A percentile compares a stretch with the other conserved stretches of the same genome.
These are phyloP conservation scores for Eulemur macaco DNA, from an alignment of 2,113 vertebrate genomes.

Conservation along the genomic window DNA sequence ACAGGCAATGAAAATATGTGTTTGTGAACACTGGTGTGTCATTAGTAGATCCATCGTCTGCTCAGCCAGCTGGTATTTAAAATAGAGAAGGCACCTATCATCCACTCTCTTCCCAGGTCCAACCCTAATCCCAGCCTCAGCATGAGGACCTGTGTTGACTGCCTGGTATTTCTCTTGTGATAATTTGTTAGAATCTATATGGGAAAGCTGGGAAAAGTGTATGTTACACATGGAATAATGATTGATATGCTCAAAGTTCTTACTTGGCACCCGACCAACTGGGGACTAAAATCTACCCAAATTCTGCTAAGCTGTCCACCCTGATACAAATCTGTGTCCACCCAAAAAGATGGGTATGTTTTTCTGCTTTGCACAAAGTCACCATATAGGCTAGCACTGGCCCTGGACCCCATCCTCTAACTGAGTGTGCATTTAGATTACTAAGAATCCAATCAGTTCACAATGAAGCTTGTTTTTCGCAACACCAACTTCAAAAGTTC, in stretches of 20 bases:
- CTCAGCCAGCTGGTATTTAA: background rate
- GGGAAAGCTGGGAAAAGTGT: background rate
- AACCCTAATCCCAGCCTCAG: background rate
- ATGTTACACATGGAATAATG: background rate
- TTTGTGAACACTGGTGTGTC: background rate
- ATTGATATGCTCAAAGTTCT: conserved; percentile 54
- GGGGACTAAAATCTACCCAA: background rate
- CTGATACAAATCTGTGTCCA: no score
- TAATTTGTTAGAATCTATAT: background rate
- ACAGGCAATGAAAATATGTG: background rate
- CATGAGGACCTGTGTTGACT: background rate
- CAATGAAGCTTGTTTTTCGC: background rate
- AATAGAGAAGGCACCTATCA: background rate
- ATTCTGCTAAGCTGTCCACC: background rate
- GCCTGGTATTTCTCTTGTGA: background rate
- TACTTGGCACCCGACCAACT: background rate
- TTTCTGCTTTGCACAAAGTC: background rate
- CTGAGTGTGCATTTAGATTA: conserved; percentile 21
- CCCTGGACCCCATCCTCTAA: conserved; percentile 24
- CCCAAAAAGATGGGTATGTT: background rate
- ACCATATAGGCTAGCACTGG: background rate
- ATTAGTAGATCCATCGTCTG: background rate
- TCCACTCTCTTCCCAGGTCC: background rate
- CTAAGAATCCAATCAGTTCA: conserved; percentile 1
- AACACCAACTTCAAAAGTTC: conserved; percentile 33